Evolutionary conservation across 2,113 vertebrate genomes (phyloP).

Genomic region (Rhagologus leucostigma): DNA sequence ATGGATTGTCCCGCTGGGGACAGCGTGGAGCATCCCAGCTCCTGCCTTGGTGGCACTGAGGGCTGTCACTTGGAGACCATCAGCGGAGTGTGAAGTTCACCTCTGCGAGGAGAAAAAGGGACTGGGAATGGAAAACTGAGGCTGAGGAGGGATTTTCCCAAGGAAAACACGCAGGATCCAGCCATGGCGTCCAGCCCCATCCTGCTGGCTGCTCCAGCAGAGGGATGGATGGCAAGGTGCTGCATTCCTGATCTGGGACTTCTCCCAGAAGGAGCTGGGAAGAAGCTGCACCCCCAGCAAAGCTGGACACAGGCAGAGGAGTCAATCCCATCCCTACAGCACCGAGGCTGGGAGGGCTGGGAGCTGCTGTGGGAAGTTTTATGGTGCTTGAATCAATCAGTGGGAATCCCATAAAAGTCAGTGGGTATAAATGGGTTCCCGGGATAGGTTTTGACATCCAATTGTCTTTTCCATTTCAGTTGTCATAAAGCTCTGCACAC

Average conservation of each 20-base stretch:
- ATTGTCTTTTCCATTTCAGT: constrained; percentile 64
- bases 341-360: not conserved
- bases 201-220: not conserved
- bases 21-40: not conserved
- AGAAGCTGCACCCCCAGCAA: constrained; percentile 11
- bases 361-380: constrained; percentile 30
- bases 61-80: not conserved
- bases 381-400: constrained; percentile 43
- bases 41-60: not conserved
- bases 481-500: not conserved
- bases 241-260: not conserved
- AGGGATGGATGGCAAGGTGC: not conserved
- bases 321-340: not conserved
- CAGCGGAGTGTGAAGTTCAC: not conserved
- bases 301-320: not conserved
- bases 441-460: constrained; percentile 64
- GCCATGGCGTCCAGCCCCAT: not conserved
- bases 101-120: not conserved
- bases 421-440: constrained; percentile 41
- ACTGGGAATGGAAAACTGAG: not conserved
- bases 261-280: not conserved
- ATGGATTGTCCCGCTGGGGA: not conserved
- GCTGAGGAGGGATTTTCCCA: not conserved
- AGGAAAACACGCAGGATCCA: not conserved
- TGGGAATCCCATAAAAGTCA: constrained; percentile 59